A percentile compares a stretch with the other conserved stretches of the same genome.
Conservation (phyloP, 2,888 invertebrate genomes). For the Lathronympha strigana region DNA sequence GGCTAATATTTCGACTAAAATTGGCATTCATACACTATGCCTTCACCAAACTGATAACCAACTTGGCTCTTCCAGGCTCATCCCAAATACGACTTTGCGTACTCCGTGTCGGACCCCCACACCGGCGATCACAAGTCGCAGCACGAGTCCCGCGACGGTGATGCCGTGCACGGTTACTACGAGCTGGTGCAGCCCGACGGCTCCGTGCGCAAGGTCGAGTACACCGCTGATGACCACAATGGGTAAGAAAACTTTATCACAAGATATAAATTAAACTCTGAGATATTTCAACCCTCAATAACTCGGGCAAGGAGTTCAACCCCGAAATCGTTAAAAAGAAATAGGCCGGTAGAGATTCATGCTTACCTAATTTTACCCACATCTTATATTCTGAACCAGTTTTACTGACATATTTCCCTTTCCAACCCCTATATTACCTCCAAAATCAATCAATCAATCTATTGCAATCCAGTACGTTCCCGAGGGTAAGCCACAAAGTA, state of each 20-base stretch:
- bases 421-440: too few species aligned
- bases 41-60: background rate
- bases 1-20: too few species aligned
- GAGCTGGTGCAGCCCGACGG: conserved; percentile 82
- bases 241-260: conserved; percentile 63
- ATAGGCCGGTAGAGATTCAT: too few species aligned
- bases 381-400: too few species aligned
- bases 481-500: too few species aligned
- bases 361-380: too few species aligned
- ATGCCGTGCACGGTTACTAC: conserved; percentile 79
- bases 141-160: conserved; percentile 81
- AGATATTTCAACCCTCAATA: too few species aligned
- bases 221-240: conserved; percentile 82
- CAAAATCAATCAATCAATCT: too few species aligned
- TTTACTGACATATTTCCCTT: too few species aligned
- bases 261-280: background rate
- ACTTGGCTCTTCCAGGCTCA: conserved; percentile 57
- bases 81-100: conserved; percentile 78
- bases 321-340: too few species aligned
- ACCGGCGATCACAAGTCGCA: conserved; percentile 83
- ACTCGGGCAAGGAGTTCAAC: background rate
- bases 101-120: conserved; percentile 82
- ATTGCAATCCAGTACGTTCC: too few species aligned
- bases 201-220: conserved; percentile 81
- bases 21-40: too few species aligned